Percentiles rank a stretch among this genome's conserved stretches.
These are phyloP conservation scores for Tiphia femorata DNA, from an alignment of 2,888 invertebrate species.

Conservation along the genomic window DNA sequence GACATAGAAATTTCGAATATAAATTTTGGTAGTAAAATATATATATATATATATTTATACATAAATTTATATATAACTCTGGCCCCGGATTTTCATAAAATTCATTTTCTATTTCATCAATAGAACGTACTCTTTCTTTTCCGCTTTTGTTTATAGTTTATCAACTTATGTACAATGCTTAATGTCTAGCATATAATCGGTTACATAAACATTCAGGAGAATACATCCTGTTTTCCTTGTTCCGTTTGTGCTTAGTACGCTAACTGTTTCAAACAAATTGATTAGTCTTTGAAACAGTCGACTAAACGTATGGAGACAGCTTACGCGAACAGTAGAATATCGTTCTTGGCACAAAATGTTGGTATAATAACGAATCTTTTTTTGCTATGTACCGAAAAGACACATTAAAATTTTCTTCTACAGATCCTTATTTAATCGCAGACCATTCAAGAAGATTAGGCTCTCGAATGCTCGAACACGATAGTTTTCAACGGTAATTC, in stretches of 20 bases:
- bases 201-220: slow-evolving; percentile 24
- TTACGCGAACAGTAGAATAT: slow-evolving; percentile 48
- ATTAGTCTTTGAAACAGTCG: slow-evolving; percentile 20
- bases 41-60: slow-evolving; percentile 49
- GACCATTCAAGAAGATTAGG: no score
- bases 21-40: slow-evolving; percentile 68
- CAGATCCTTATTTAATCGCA: no score
- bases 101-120: slow-evolving; percentile 37
- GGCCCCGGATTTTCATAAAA: slow-evolving; percentile 64
- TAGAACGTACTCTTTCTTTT: slow-evolving; percentile 13
- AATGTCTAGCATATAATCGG: slow-evolving; percentile 28
- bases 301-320: slow-evolving; percentile 17
- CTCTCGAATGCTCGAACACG: no score
- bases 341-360: slow-evolving; percentile 63
- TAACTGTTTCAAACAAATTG: background rate
- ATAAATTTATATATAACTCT: slow-evolving; percentile 59
- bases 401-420: no score
- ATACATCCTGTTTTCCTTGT: background rate
- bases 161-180: slow-evolving; percentile 26
- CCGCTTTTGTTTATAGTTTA: slow-evolving; percentile 1
- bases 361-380: no score
- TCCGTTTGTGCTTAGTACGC: slow-evolving; percentile 9
- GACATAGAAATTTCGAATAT: slow-evolving; percentile 67
- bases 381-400: no score
- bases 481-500: no score